Base-by-base conservation (phyloP, 23 tunicate species). In the Trididemnum miniatum region DNA sequence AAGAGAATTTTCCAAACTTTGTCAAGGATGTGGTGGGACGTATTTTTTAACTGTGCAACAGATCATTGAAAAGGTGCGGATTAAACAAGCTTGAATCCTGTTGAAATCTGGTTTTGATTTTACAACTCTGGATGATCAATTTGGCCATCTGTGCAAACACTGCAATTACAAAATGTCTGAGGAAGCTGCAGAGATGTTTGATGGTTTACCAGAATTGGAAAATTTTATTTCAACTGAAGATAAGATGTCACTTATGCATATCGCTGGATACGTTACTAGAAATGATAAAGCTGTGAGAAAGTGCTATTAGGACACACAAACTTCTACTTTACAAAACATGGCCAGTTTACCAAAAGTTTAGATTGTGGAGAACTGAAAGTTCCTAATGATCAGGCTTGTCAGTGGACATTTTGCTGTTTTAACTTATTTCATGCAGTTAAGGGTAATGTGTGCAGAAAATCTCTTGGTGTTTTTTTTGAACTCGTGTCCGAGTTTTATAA, bases 171-270 rank as follows among this genome's bases (percentile, higher is more conserved):
- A 73, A 20, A 5, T 73, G 20, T 38, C 31, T 2, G 79, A 73
- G 29, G 29, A 69, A 38, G 59, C 22, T 73, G 26, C 32, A 15
- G 79, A 73, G 30, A 73, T 73, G n/a, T 73, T 73, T 39, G 79
- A 73, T 40, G 30, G 59, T 20, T 39, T 73, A 59, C 59, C 79
- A 1, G 31, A 73, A 1, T 29, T 73, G 30, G 79, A 73, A 27
- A 1, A 18, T 2, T 73, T 40, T n/a, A 40, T 73, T 20, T 59
- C 57, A 40, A 25, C 15, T 37, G 79, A 73, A 1, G 59, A 27
- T 2, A 40, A 38, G 20, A 73, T 73, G 79, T 4, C 79, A 5
- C 31, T 73, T 24, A 7, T 67, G 9, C 38, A 67, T 22, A 67
- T 32, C 32, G 37, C 75, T 4, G 37, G 75, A 22, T 30, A 67